Base-by-base conservation (phyloP, 2,797 vertebrate species). In the Sebastes alutus region DNA sequence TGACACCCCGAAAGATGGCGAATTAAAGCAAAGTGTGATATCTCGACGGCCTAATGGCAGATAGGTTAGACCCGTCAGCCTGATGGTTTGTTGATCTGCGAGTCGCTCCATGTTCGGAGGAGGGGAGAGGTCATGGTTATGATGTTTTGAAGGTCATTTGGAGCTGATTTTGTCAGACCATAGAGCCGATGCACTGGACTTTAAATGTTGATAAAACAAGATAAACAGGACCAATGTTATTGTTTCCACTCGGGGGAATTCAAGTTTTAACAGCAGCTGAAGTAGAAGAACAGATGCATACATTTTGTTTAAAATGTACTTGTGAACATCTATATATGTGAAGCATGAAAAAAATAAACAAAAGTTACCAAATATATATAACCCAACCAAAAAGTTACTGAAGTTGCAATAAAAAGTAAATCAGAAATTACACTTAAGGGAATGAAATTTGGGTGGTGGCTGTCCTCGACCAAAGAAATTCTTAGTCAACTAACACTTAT, bases 21-120 rank as follows among this genome's bases (percentile, higher is more conserved):
- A 93, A 94, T 95, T 94, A 93, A 93, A 90, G 91, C 92, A 92
- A 93, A 94, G 91, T 91, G 92, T 90, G 90, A 93, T 92, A 90
- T 87, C 90, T 92, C 61, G 77, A 85, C 83, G 75, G 88, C 58
- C 89, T 92, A 90, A 91, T 93, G 92, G 89, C 88, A 87, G 88
- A 92, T 86, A 87, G 89, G 90, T 93, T 93, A 90, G 85, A 72
- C 77, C 90, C 84, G 92, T 93, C 92, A 90, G 71, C 77, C 86
- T 75, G 87, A 86, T 71, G 89, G 71, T 89, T 85, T 87, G 89
- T 88, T 92, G 91, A 91, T 93, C 68, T 71, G 79, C 49, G 14
- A 84, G 88, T 89, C 89, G 67, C 92, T 92, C 88, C 78, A 65
- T 82, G 87, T 91, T 88, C 67, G 72, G 75, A 69, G 35, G 35